Evolutionary conservation across 2,888 invertebrate species (phyloP), one percentile per base, ranked within the genome.

Genomic region (Chrysolina americana): DNA sequence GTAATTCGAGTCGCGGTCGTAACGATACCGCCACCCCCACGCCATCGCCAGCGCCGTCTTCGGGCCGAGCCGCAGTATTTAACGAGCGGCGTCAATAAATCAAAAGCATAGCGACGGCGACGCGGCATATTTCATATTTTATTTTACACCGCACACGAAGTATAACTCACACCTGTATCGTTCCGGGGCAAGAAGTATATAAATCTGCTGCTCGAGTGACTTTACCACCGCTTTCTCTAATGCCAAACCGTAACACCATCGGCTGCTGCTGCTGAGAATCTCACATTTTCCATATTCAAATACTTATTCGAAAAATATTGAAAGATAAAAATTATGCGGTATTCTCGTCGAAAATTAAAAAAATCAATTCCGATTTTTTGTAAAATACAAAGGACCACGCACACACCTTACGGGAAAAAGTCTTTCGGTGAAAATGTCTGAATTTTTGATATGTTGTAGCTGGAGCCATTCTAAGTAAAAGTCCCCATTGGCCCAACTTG

Each of bases 51-150:
- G 5, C 59, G 2, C 28, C 36, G 56, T 50, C 70, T 65, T 41
- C 47, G 41, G 71, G 65, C 48, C 72, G 48, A 65, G 76, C 80
- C 80, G 77, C 84, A 81, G 83, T 84, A 85, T 87, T 86, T 86
- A 86, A 85, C 86, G 85, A 83, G 84, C 84, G 64, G 83, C 83
- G 84, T 83, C 86, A 87, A 88, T 88, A 88, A 88, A 88, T 87
- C 87, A 87, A 85, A 84, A 83, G 81, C 69, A 41, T 72, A 63
- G 75, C 75, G 63, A 66, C 65, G 72, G 64, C 74, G 73, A 72
- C 83, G 81, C 83, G 80, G 84, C 84, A 86, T 87, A 87, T 87
- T 87, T 87, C 87, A 86, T 86, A 86, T 87, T 87, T 87, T 86
- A 87, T 86, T 87, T 84, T 81, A 78, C 82, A 81, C 77, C 82